Percentiles rank a stretch among this genome's conserved stretches.
Evolutionary conservation across 2,888 invertebrate genomes (phyloP).

Genomic region (Schrankia costaestrigalis): DNA sequence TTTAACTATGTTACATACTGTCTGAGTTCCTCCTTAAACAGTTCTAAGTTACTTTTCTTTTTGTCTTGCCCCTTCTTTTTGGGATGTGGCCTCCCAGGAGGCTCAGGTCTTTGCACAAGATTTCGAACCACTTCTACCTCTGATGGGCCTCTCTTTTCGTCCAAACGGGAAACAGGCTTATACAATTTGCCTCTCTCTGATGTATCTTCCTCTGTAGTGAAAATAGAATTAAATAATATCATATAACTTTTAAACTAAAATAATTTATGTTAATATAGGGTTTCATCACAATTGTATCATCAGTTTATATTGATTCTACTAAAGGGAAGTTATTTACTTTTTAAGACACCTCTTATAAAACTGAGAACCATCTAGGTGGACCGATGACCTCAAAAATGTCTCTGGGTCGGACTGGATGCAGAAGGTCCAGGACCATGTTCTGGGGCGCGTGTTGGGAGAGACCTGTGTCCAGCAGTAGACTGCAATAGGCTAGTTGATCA

Average conservation of each 20-base stretch:
- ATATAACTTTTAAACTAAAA: background rate
- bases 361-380: too few species aligned
- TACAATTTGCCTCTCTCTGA: constrained; percentile 95
- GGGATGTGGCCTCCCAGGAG: constrained; percentile 41
- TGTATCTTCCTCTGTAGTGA: constrained; percentile 87
- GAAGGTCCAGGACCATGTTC: too few species aligned
- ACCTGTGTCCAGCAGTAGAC: too few species aligned
- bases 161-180: constrained; percentile 91
- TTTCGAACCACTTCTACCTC: constrained; percentile 61
- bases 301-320: too few species aligned
- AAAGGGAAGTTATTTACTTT: too few species aligned
- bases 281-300: too few species aligned
- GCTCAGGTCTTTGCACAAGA: constrained; percentile 80
- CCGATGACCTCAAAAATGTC: too few species aligned
- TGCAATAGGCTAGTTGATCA: too few species aligned
- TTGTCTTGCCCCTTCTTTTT: constrained; percentile 82
- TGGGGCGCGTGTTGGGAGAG: too few species aligned
- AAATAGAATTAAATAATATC: background rate
- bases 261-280: background rate
- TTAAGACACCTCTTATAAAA: too few species aligned
- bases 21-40: constrained; percentile 98
- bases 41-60: constrained; percentile 97
- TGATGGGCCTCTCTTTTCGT: constrained; percentile 63
- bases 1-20: constrained; percentile 81
- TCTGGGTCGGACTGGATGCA: too few species aligned